These are phyloP conservation scores for Bos indicus DNA, from an alignment of 2,113 vertebrate species.

Conservation along the genomic window DNA sequence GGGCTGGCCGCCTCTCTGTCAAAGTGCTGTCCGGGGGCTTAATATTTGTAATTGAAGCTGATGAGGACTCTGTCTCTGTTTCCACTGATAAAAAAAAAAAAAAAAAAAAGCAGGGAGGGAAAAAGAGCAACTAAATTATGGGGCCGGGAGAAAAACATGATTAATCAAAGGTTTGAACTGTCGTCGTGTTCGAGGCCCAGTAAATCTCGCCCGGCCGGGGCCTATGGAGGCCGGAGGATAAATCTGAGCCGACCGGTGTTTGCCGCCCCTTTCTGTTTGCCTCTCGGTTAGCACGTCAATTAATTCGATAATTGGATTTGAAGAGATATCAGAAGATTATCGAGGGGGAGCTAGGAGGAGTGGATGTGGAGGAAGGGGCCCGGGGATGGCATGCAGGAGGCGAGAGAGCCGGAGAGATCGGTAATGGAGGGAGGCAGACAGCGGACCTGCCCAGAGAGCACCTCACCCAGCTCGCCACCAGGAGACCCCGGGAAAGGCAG, in stretches of 20 bases:
- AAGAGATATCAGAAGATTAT: slow-evolving; percentile 72
- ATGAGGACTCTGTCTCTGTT: slow-evolving; percentile 73
- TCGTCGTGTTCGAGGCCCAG: slow-evolving; percentile 67
- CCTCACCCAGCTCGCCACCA: background rate
- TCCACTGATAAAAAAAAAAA: slow-evolving; percentile 71
- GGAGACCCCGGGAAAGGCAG: background rate
- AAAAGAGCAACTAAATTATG: slow-evolving; percentile 75
- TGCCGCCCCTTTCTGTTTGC: slow-evolving; percentile 61
- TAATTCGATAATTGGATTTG: slow-evolving; percentile 79
- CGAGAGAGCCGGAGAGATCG: background rate
- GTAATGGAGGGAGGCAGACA: background rate
- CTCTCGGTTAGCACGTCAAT: slow-evolving; percentile 71
- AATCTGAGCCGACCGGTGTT: slow-evolving; percentile 63
- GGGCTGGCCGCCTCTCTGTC: slow-evolving; percentile 42
- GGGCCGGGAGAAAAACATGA: slow-evolving; percentile 74
- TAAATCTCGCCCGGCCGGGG: slow-evolving; percentile 75
- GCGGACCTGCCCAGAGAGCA: background rate
- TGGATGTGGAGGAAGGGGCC: background rate
- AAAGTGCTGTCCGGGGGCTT: slow-evolving; percentile 62
- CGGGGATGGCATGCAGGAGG: background rate
- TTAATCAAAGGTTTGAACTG: slow-evolving; percentile 79
- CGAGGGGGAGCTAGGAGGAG: background rate
- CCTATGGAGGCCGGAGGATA: slow-evolving; percentile 63
- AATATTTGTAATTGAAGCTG: slow-evolving; percentile 79
- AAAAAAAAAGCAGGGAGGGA: slow-evolving; percentile 53